These are phyloP conservation scores for Chlorospingus semifuscus DNA, from an alignment of 2,797 vertebrate species.

Conservation along the genomic window DNA sequence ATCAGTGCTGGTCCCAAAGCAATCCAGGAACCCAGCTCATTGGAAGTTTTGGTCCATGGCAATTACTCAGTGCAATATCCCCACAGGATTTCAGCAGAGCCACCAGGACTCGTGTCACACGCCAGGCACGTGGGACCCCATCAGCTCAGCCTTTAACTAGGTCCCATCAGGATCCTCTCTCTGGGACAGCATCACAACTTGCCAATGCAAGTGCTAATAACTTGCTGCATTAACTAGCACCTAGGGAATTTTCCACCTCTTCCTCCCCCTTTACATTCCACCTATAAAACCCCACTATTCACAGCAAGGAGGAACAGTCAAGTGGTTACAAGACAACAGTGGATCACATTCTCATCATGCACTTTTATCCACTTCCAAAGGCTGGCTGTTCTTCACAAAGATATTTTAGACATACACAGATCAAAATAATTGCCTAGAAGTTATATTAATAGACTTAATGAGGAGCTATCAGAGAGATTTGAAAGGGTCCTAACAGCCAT, in stretches of 20 bases:
- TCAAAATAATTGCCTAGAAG: conserved; percentile 38
- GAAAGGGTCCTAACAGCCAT: neutral
- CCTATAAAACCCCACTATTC: neutral
- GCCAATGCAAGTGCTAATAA: conserved; percentile 15
- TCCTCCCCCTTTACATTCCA: neutral
- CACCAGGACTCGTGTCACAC: neutral
- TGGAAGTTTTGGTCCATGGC: neutral
- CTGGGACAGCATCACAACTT: neutral
- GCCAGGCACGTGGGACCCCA: neutral
- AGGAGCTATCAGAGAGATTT: conserved; percentile 4
- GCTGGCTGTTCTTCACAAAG: neutral
- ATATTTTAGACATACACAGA: conserved; percentile 14
- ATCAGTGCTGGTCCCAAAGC: neutral
- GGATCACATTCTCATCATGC: neutral
- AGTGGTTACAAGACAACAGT: neutral
- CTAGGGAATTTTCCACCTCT: neutral
- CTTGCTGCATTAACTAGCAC: neutral
- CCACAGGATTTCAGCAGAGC: neutral
- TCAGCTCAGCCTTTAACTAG: conserved; percentile 1
- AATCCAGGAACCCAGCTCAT: neutral
- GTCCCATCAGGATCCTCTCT: neutral
- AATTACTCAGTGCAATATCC: neutral
- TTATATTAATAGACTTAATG: conserved; percentile 44
- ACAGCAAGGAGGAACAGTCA: conserved; percentile 12
- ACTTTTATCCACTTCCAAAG: neutral